Evolutionary conservation across 2,113 vertebrate genomes (phyloP).

Genomic region (Sialia sialis): DNA sequence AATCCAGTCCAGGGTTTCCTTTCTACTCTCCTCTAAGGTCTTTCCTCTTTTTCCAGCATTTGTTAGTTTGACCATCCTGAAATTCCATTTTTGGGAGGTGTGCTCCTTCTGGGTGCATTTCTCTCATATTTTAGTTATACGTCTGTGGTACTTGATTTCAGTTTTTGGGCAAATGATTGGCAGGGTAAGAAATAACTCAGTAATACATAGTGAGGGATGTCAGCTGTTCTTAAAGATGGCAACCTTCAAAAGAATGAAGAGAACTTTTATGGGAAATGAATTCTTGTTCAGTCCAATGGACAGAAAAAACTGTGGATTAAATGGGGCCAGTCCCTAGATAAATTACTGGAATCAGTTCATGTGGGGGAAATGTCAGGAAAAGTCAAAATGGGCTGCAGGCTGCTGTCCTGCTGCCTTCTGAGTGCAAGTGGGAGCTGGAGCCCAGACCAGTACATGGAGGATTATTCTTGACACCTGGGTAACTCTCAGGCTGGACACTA

Average conservation of each 20-base stretch:
- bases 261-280: background rate
- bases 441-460: rapidly evolving
- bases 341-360: background rate
- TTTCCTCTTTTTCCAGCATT: background rate
- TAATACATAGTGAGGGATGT: background rate
- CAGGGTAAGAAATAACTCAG: background rate
- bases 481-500: background rate
- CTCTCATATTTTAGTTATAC: background rate
- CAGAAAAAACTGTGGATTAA: background rate
- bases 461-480: background rate
- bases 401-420: background rate
- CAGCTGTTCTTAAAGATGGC: background rate
- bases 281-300: background rate
- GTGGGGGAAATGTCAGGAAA: background rate
- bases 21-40: background rate
- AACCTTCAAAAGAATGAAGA: background rate
- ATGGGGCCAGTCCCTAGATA: background rate
- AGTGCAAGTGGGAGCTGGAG: background rate
- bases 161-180: background rate
- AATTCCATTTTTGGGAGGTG: background rate
- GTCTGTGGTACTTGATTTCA: background rate
- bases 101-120: background rate
- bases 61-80: background rate
- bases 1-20: background rate
- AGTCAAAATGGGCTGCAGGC: background rate